These are phyloP conservation scores for Carlito syrichta DNA, from an alignment of 2,113 vertebrate genomes.

Conservation along the genomic window DNA sequence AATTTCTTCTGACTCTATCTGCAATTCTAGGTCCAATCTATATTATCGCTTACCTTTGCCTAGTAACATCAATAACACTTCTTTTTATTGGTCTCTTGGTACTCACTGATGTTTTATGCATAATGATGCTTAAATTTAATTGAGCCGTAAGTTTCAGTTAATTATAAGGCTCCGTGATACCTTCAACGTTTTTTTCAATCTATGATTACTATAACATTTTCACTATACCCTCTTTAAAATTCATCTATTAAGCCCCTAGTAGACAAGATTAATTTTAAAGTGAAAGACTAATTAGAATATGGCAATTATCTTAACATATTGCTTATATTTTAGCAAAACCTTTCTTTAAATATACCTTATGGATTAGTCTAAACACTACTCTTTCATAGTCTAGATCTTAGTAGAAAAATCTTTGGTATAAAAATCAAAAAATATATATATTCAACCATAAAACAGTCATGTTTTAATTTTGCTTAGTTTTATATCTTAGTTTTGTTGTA, in stretches of 20 bases:
- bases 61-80: constrained; percentile 74
- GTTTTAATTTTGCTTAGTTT: background rate
- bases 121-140: constrained; percentile 84
- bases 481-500: background rate
- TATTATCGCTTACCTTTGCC: constrained; percentile 74
- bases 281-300: constrained; percentile 73
- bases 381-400: constrained; percentile 51
- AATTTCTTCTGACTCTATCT: constrained; percentile 67
- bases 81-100: constrained; percentile 78
- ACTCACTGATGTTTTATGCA: constrained; percentile 81
- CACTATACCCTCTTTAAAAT: constrained; percentile 76
- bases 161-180: constrained; percentile 82
- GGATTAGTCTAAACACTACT: constrained; percentile 48
- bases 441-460: background rate
- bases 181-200: constrained; percentile 82
- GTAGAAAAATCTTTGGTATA: background rate
- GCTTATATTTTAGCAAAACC: constrained; percentile 58
- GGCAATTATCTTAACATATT: constrained; percentile 78
- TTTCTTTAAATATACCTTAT: constrained; percentile 68
- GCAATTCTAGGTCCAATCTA: constrained; percentile 55
- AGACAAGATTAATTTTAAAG: constrained; percentile 79
- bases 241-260: constrained; percentile 74
- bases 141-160: constrained; percentile 84
- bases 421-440: constrained; percentile 54
- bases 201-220: constrained; percentile 80